Percentiles rank a stretch among this genome's conserved stretches.
These are phyloP conservation scores for Labeo calbasu DNA, from an alignment of 2,797 vertebrate species.

Conservation along the genomic window DNA sequence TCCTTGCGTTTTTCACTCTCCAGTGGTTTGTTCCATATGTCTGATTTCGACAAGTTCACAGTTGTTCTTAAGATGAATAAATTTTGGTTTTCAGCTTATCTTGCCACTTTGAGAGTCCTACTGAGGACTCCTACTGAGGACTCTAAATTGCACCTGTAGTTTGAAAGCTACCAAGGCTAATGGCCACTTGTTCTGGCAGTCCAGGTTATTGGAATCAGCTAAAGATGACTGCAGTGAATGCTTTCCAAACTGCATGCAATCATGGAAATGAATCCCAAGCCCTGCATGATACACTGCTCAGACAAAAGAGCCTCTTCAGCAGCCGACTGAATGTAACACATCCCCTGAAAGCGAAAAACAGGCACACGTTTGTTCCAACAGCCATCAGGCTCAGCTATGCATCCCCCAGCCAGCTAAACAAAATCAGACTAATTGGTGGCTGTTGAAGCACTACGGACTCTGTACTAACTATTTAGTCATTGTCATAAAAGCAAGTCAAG, in stretches of 20 bases:
- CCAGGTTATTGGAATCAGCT: constrained; percentile 16
- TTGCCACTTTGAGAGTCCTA: not conserved
- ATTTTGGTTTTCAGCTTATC: constrained; percentile 8
- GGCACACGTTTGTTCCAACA: constrained; percentile 8
- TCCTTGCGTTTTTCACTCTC: not conserved
- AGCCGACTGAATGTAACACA: not conserved
- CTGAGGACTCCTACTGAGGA: not conserved
- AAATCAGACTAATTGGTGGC: constrained; percentile 14
- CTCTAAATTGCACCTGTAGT: constrained; percentile 1
- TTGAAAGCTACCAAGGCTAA: not conserved
- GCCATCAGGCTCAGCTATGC: constrained; percentile 32
- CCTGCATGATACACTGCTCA: not conserved
- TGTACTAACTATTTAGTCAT: constrained; percentile 7
- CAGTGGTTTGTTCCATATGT: not conserved
- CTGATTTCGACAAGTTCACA: constrained; percentile 2
- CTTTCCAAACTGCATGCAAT: constrained; percentile 31
- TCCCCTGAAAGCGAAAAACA: constrained; percentile 20
- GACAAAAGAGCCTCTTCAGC: constrained; percentile 38
- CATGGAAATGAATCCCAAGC: constrained; percentile 29
- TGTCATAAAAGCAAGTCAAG: constrained; percentile 25
- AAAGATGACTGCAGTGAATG: constrained; percentile 13
- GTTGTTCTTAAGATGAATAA: not conserved
- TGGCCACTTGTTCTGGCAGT: constrained; percentile 18
- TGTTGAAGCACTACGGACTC: constrained; percentile 16
- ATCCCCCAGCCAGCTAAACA: constrained; percentile 29